These are phyloP conservation scores for Zosterops pallidus DNA, from an alignment of 2,113 vertebrate genomes.

Conservation along the genomic window DNA sequence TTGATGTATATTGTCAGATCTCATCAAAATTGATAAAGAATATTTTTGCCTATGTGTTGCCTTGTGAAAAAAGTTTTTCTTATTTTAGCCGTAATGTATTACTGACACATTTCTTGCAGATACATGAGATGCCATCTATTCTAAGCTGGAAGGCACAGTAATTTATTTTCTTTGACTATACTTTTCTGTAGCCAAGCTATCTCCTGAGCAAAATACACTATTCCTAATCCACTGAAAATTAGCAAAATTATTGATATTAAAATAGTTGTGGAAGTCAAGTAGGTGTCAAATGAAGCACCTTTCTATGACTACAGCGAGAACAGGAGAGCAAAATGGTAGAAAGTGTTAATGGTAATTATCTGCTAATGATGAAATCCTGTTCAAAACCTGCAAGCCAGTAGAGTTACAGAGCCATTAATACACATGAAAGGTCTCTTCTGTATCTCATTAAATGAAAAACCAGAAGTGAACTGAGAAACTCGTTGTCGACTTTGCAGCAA, in stretches of 20 bases:
- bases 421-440: neutral
- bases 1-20: neutral
- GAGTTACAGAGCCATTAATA: neutral
- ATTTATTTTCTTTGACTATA: neutral
- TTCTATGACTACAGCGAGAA: neutral
- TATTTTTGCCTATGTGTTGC: neutral
- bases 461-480: neutral
- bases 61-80: neutral
- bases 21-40: neutral
- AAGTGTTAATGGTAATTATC: neutral
- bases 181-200: neutral
- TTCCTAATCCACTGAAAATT: neutral
- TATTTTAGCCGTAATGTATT: neutral
- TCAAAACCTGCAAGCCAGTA: neutral
- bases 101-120: neutral
- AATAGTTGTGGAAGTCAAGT: neutral
- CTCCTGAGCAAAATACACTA: neutral
- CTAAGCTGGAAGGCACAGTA: neutral
- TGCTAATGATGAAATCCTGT: conserved; percentile 1
- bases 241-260: neutral
- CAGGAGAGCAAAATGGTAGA: neutral
- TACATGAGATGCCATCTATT: neutral
- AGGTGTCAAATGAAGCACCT: neutral
- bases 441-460: conserved; percentile 14
- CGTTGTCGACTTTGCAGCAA: neutral